A percentile compares a stretch with the other conserved stretches of the same genome.
These are phyloP conservation scores for Ornithoptera priamus DNA, from an alignment of 2,888 invertebrate genomes.

Conservation along the genomic window DNA sequence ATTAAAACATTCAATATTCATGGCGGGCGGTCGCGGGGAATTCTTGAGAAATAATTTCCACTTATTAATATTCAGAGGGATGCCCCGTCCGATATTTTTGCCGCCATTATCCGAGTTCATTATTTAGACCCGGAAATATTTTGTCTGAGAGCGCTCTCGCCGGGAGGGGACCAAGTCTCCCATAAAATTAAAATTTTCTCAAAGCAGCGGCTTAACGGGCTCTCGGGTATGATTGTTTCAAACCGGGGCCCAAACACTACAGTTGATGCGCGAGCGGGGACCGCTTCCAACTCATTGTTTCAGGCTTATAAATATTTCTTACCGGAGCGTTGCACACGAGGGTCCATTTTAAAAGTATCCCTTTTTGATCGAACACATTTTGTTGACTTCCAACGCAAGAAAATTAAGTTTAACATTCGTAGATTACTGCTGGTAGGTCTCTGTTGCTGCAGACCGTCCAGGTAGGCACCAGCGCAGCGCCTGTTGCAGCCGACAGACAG, in stretches of 20 bases:
- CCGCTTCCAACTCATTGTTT: not conserved
- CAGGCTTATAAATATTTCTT: no score
- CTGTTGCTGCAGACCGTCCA: no score
- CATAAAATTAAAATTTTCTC: conserved; percentile 53
- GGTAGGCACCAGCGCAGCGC: no score
- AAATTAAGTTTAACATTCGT: no score
- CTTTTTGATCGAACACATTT: no score
- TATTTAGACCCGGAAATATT: conserved; percentile 49
- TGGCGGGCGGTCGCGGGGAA: conserved; percentile 29
- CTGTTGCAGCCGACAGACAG: no score
- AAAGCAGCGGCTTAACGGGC: conserved; percentile 14
- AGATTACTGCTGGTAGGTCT: no score
- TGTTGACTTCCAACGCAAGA: no score
- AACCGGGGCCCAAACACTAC: not conserved
- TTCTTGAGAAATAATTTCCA: conserved; percentile 34
- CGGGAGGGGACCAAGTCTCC: conserved; percentile 44
- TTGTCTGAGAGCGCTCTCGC: conserved; percentile 13
- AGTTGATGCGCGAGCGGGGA: not conserved
- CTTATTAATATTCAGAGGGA: conserved; percentile 33
- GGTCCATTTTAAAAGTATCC: no score
- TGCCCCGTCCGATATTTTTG: conserved; percentile 41
- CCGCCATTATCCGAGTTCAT: conserved; percentile 60
- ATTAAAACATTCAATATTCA: conserved; percentile 39
- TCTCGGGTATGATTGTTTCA: conserved; percentile 4
- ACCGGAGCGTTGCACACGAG: no score